A percentile compares a stretch with the other conserved stretches of the same genome.
Conservation (phyloP, 2,113 vertebrate genomes). For the Pseudopodoces humilis region DNA sequence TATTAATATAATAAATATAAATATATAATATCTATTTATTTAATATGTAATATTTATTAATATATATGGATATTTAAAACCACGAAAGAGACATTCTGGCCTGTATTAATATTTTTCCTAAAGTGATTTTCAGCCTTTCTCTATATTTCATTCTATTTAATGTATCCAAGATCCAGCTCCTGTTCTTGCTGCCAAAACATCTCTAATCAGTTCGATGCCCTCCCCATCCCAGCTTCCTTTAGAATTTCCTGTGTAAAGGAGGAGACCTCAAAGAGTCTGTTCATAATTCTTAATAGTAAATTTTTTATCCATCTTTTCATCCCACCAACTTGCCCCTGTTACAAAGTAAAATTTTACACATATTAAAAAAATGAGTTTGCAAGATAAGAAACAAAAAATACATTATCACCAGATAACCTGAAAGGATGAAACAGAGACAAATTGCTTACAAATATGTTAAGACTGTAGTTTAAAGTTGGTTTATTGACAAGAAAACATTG, state of each 20-base stretch:
- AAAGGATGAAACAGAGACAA: background rate
- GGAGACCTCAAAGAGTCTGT: background rate
- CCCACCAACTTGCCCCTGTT: background rate
- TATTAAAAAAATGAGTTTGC: background rate
- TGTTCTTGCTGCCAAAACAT: background rate
- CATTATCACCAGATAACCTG: background rate
- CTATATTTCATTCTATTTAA: background rate
- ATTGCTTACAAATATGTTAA: background rate
- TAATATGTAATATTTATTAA: too few species aligned
- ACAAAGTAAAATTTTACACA: background rate
- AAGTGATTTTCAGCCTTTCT: background rate
- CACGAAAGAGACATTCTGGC: background rate
- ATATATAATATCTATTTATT: too few species aligned
- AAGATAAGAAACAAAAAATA: background rate
- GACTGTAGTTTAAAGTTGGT: background rate
- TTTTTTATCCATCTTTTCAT: background rate
- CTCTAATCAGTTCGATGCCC: background rate
- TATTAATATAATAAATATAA: too few species aligned
- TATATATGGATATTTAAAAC: too few species aligned
- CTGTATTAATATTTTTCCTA: background rate
- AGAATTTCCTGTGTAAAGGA: background rate
- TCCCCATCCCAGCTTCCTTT: background rate
- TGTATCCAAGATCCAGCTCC: background rate
- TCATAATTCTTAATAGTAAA: background rate
- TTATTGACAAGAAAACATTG: background rate